Evolutionary conservation across 1,140 invertebrate species (phyloP).

Genomic region (Pissodes strobi): DNA sequence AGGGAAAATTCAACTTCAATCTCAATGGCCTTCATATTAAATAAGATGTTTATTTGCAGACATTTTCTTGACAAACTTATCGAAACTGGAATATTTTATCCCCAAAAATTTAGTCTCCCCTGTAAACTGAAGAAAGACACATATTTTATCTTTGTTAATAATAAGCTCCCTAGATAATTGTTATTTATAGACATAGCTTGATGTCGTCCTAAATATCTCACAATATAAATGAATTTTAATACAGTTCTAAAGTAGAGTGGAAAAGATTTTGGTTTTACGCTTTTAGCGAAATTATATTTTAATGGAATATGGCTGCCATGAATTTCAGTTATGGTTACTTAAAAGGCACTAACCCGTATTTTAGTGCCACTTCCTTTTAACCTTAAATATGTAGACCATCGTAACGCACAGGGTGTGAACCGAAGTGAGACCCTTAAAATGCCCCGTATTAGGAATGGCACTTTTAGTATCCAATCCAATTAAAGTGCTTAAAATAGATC

Average conservation of each 20-base stretch:
- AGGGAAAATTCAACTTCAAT: no score
- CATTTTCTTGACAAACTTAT: no score
- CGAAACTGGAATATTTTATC: no score
- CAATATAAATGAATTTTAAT: no score
- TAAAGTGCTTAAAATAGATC: background rate
- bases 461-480: slow-evolving; percentile 22
- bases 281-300: slow-evolving; percentile 34
- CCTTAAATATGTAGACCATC: slow-evolving; percentile 33
- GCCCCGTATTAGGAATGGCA: background rate
- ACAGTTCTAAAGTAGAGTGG: background rate
- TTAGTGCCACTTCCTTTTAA: slow-evolving; percentile 34
- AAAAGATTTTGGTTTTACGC: slow-evolving; percentile 32
- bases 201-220: no score
- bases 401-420: slow-evolving; percentile 33
- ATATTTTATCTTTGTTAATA: no score
- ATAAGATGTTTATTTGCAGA: no score
- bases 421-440: slow-evolving; percentile 11
- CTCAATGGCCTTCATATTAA: no score
- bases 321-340: slow-evolving; percentile 36
- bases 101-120: no score
- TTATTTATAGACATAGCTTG: no score
- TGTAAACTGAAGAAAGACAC: no score
- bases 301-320: slow-evolving; percentile 31
- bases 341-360: slow-evolving; percentile 26
- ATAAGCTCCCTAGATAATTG: no score